Conservation (phyloP, 1,140 invertebrate genomes). For the Hyles euphorbiae region DNA sequence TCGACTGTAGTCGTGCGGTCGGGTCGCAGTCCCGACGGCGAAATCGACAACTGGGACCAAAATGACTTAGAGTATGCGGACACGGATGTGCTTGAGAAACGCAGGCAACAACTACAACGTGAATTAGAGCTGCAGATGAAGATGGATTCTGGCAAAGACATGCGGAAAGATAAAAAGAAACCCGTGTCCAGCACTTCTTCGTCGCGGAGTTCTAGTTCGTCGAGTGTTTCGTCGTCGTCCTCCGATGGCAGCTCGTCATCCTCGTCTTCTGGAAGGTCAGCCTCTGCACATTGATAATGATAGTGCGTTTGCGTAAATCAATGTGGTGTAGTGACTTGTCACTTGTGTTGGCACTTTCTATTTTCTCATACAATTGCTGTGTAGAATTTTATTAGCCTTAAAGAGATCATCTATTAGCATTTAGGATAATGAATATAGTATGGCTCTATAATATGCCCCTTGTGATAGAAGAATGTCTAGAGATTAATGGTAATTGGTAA, state of each 20-base stretch:
- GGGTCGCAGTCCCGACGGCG: constrained; percentile 79
- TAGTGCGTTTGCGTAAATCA: neutral
- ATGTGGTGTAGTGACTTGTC: neutral
- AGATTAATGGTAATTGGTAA: no score
- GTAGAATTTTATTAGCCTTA: no score
- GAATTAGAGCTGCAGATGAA: constrained; percentile 86
- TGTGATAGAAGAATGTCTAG: no score
- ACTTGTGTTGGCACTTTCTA: no score
- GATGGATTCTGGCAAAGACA: constrained; percentile 77
- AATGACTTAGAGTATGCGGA: constrained; percentile 88
- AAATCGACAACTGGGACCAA: constrained; percentile 86
- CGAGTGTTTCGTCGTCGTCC: constrained; percentile 78
- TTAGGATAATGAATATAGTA: no score
- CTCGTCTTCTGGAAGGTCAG: constrained; percentile 73
- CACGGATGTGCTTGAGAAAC: constrained; percentile 86
- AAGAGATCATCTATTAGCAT: no score
- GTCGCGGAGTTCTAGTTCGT: constrained; percentile 79
- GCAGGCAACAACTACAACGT: constrained; percentile 84
- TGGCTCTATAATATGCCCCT: no score
- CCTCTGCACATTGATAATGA: neutral
- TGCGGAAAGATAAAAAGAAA: constrained; percentile 81
- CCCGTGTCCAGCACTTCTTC: constrained; percentile 81
- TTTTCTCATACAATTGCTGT: no score
- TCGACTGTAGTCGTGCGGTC: constrained; percentile 80
- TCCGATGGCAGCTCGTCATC: constrained; percentile 78